A percentile compares a stretch with the other conserved stretches of the same genome.
phyloP scores from a whole-genome alignment of 2,888 invertebrate genomes.

The Drosophila emarginata region DNA sequence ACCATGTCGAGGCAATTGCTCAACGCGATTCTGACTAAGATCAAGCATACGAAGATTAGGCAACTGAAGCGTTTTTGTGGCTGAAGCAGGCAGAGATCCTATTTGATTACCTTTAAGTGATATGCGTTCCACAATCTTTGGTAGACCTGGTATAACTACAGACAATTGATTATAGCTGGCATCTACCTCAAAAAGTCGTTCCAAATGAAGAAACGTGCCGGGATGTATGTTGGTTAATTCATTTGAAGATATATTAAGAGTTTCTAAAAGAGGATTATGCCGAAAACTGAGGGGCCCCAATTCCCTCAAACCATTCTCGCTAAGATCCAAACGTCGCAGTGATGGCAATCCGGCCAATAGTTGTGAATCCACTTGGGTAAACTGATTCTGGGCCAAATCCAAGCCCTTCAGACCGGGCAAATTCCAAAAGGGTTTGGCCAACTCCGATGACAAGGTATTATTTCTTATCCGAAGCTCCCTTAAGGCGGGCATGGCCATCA shows the following conservation, averaged over 20 bases:
- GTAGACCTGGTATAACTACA: slow-evolving; percentile 90
- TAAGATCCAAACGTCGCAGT: slow-evolving; percentile 89
- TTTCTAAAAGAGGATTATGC: slow-evolving; percentile 88
- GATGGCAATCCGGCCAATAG: slow-evolving; percentile 90
- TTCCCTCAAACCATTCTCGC: slow-evolving; percentile 87
- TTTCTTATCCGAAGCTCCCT: slow-evolving; percentile 91
- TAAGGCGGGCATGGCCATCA: slow-evolving; percentile 92
- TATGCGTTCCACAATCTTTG: slow-evolving; percentile 89
- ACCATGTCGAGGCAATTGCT: slow-evolving; percentile 86
- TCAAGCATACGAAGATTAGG: slow-evolving; percentile 89
- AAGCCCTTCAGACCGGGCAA: slow-evolving; percentile 92
- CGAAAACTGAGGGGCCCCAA: slow-evolving; percentile 90
- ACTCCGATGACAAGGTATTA: slow-evolving; percentile 89
- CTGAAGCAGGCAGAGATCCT: slow-evolving; percentile 85
- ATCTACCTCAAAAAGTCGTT: slow-evolving; percentile 90
- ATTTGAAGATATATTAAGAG: slow-evolving; percentile 91
- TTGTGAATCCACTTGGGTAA: slow-evolving; percentile 87
- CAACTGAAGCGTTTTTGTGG: slow-evolving; percentile 88
- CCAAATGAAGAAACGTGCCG: slow-evolving; percentile 89
- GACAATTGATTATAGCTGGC: slow-evolving; percentile 88
- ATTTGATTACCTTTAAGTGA: slow-evolving; percentile 89
- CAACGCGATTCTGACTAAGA: slow-evolving; percentile 89
- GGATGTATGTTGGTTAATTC: slow-evolving; percentile 88
- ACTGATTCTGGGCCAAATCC: slow-evolving; percentile 90
- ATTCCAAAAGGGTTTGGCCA: slow-evolving; percentile 92